Conservation (phyloP, 2,113 vertebrate genomes). For the Hippopotamus amphibius region DNA sequence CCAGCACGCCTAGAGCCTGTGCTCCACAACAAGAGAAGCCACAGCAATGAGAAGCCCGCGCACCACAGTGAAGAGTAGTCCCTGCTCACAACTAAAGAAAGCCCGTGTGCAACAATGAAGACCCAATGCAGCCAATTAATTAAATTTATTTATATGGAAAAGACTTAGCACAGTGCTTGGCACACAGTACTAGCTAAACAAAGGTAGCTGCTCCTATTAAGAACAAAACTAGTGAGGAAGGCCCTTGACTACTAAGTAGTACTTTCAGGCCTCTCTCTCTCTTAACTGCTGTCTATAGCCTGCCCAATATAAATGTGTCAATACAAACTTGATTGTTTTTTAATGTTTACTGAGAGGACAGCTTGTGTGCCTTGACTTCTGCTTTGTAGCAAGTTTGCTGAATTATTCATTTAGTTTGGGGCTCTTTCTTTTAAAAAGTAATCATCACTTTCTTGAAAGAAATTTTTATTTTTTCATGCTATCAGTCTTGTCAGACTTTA, state of each 20-base stretch:
- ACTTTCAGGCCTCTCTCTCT: neutral
- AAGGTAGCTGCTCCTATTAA: neutral
- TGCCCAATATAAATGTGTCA: constrained; percentile 79
- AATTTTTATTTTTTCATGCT: constrained; percentile 73
- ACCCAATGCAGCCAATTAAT: too few species aligned
- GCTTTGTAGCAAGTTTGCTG: constrained; percentile 76
- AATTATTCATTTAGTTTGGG: constrained; percentile 85
- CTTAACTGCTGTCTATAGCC: constrained; percentile 18
- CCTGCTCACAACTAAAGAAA: too few species aligned
- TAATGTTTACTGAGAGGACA: constrained; percentile 80
- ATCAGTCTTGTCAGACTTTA: constrained; percentile 77
- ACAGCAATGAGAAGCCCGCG: too few species aligned
- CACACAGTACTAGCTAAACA: neutral
- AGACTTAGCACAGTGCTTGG: neutral
- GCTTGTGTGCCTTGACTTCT: constrained; percentile 76
- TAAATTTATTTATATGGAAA: neutral
- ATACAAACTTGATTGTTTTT: constrained; percentile 81
- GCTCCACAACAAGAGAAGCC: too few species aligned
- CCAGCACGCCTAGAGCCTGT: too few species aligned
- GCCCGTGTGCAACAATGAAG: too few species aligned
- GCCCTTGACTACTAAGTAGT: neutral
- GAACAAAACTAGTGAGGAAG: neutral
- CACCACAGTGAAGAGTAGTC: too few species aligned
- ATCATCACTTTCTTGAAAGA: constrained; percentile 78
- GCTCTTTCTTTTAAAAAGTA: constrained; percentile 79